Evolutionary conservation across 2,113 vertebrate species (phyloP).

Genomic region (Bostrychus sinensis): DNA sequence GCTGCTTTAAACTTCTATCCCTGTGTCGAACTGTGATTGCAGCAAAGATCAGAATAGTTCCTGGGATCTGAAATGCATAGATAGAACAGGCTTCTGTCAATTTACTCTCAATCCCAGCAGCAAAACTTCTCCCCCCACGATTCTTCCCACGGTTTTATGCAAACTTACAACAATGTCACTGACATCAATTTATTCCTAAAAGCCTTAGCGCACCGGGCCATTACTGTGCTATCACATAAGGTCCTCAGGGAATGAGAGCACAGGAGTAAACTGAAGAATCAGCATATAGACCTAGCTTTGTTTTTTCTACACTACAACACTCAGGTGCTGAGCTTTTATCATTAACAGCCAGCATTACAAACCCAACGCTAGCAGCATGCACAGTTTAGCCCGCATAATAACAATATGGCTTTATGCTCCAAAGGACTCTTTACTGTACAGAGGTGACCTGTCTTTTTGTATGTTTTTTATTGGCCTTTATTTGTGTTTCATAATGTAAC

Average conservation of each 20-base stretch:
- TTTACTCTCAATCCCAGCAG: slow-evolving; percentile 43
- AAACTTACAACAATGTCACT: slow-evolving; percentile 66
- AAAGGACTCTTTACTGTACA: slow-evolving; percentile 20
- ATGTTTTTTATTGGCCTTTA: slow-evolving; percentile 10
- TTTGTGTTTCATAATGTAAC: slow-evolving; percentile 25
- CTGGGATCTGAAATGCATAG: slow-evolving; percentile 49
- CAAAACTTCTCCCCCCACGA: slow-evolving; percentile 46
- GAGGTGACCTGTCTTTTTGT: background rate
- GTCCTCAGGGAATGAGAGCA: slow-evolving; percentile 49
- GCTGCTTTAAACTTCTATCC: slow-evolving; percentile 44
- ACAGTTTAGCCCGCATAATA: slow-evolving; percentile 41
- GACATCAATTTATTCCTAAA: slow-evolving; percentile 77
- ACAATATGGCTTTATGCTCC: slow-evolving; percentile 33
- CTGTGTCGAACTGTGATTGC: slow-evolving; percentile 43
- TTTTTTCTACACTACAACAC: slow-evolving; percentile 40
- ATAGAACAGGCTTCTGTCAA: slow-evolving; percentile 52
- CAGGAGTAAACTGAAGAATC: slow-evolving; percentile 58
- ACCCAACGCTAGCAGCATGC: slow-evolving; percentile 2
- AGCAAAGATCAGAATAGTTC: slow-evolving; percentile 50
- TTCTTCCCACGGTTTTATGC: slow-evolving; percentile 69
- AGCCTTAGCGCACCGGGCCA: slow-evolving; percentile 43
- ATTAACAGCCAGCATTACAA: slow-evolving; percentile 18
- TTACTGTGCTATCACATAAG: slow-evolving; percentile 52
- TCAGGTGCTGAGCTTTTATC: slow-evolving; percentile 35
- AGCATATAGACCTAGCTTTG: slow-evolving; percentile 60